Base-by-base conservation (phyloP, 2,113 vertebrate genomes). In the Nettapus auritus region DNA sequence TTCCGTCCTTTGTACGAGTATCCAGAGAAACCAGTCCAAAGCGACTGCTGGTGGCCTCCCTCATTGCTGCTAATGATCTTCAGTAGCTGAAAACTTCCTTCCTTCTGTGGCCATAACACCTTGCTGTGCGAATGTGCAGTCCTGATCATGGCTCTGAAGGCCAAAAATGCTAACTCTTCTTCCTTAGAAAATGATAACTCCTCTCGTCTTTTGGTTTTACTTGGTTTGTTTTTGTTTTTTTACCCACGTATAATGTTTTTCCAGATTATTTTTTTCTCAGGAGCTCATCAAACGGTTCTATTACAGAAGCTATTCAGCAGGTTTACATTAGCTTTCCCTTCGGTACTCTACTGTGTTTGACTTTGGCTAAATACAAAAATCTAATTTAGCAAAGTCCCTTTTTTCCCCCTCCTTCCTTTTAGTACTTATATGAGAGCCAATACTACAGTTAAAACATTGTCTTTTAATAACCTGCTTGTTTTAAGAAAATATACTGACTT, bases 1-100 rank as follows among this genome's bases (percentile, higher is more conserved):
- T 98, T 98, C 97, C 96, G 33, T 97, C 96, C 96, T 98, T 97
- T 97, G 97, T 97, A 78, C 80, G 33, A 94, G 89, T 53, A 86
- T 97, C 95, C 96, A 98, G 93, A 97, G 93, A 91, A 97, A 94
- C 93, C 77, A 60, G 67, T 91, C 97, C 94, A 88, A 86, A 95
- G 96, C 48, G 5, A 90, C 92, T 97, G 96, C 97, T 96, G 94
- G 95, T 78, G 82, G 94, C 93, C 96, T 97, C 97, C 93, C 97
- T 97, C 93, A 7, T 57, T 74, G 50, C 96, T 92, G 80, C 95
- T 98, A 96, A 97, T 97, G 96, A 93, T 97, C 96, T 95, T 97
- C 97, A 89, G 97, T 95, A 96, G 96, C 94, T 86, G 92, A 97
- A 97, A 95, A 96, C 96, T 98, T 98, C 98, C 97, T 98, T 98